phyloP scores from a whole-genome alignment of 2,113 vertebrate species.

The Ctenomys sociabilis region DNA sequence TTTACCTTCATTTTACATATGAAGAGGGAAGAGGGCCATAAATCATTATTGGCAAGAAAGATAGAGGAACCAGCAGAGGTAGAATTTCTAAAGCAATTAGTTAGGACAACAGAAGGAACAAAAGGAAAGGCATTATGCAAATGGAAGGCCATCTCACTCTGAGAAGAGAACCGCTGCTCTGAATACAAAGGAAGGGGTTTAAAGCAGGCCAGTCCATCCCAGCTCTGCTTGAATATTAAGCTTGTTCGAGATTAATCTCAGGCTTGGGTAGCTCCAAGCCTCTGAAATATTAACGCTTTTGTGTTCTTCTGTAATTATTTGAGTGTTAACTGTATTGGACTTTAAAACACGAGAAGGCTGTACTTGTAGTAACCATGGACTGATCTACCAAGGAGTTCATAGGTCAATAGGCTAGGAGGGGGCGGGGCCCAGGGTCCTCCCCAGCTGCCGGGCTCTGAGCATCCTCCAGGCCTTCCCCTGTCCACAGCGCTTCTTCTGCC shows the following conservation, averaged over 20 bases:
- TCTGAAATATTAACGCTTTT: slow-evolving; percentile 59
- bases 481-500: background rate
- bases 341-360: slow-evolving; percentile 26
- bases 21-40: background rate
- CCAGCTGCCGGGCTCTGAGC: background rate
- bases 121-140: slow-evolving; percentile 59
- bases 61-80: slow-evolving; percentile 44
- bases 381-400: background rate
- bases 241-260: slow-evolving; percentile 44
- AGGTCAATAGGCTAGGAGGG: background rate
- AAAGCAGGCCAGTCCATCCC: slow-evolving; percentile 25
- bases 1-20: slow-evolving; percentile 34
- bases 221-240: slow-evolving; percentile 56
- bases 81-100: slow-evolving; percentile 65
- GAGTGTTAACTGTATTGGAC: background rate
- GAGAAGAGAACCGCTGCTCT: slow-evolving; percentile 57
- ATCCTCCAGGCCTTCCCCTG: background rate
- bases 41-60: slow-evolving; percentile 49
- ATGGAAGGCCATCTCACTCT: slow-evolving; percentile 37
- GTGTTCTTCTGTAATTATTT: slow-evolving; percentile 25
- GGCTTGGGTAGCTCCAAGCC: background rate
- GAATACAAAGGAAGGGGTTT: slow-evolving; percentile 57
- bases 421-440: background rate
- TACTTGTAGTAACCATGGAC: background rate
- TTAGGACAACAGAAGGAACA: slow-evolving; percentile 52